Base-by-base conservation (phyloP, 2,888 invertebrate species). In the Drosophila lutescens region DNA sequence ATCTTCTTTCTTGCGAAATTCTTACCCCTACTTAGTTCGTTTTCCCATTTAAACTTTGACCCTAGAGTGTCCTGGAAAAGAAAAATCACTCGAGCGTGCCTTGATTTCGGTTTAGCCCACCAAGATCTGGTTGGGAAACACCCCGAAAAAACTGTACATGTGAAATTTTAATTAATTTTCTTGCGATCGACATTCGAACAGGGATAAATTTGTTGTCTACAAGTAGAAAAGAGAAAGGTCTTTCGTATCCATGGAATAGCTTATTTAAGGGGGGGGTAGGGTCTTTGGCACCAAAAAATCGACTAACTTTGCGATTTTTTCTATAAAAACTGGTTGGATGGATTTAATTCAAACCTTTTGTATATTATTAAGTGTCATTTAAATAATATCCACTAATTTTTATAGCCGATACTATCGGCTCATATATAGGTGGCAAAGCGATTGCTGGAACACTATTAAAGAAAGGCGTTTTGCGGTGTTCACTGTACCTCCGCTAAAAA, bases 61-160 rank as follows among this genome's bases (percentile, higher is more conserved):
- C 84, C 84, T 26, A 26, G 0, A 8, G 67, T 57, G 65, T 17
- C 47, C 43, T 54, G 68, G 54, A 36, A 57, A 65, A 69, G 65
- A 82, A 82, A 88, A 86, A 82, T 74, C 76, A 76, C 65, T 87
- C 86, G 59, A 88, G 77, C 60, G 76, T 81, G 71, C 77, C 44
- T 34, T 57, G 49, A 58, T 23, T 44, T 13, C 63, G 41, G 56
- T 26, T 43, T 30, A 49, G 59, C 57, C 51, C 44, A 49, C 47
- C 41, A 43, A 56, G 26, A 43, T 51, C 77, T 44, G 50, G 34
- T 32, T 10, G 38, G 38, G 55, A 74, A 55, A 55, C 74, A 73
- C 84, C 86, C 78, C 26, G 23, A 34, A 55, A 55, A 69, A 38
- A 66, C 34, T 20, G 10, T 50, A 26, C 38, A 46, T 59, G 55